A percentile compares a stretch with the other conserved stretches of the same genome.
Conservation (phyloP, 1,140 invertebrate species). For the Bombus turneri region DNA sequence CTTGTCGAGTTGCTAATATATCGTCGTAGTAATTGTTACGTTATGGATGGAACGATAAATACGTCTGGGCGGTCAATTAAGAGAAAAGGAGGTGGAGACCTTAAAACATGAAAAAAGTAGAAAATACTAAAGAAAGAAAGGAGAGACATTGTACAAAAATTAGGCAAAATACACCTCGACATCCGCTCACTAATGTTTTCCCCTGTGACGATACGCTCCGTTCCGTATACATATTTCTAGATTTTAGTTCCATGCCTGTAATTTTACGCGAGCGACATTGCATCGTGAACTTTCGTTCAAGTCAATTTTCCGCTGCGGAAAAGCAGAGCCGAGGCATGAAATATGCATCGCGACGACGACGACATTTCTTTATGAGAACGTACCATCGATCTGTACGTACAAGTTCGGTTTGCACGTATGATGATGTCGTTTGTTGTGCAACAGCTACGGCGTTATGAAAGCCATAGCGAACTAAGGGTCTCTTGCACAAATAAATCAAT, state of each 20-base stretch:
- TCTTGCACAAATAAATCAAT: not conserved
- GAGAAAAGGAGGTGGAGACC: not conserved
- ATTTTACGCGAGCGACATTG: not conserved
- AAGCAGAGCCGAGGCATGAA: not conserved
- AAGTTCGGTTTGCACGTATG: not conserved
- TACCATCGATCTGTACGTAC: not conserved
- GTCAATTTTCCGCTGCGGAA: not conserved
- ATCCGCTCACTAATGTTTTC: not conserved
- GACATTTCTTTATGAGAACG: constrained; percentile 1
- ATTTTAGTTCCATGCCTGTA: not conserved
- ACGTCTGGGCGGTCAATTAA: not conserved
- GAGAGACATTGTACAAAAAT: not conserved
- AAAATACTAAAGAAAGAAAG: not conserved
- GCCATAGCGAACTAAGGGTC: not conserved
- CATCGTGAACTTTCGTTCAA: not conserved
- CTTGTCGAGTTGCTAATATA: no score
- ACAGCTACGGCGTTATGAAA: not conserved
- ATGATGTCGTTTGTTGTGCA: not conserved
- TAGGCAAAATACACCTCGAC: not conserved
- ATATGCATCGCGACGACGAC: not conserved
- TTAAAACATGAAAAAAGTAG: not conserved
- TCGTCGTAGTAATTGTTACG: no score
- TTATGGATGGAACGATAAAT: no score
- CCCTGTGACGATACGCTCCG: not conserved
- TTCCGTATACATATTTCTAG: not conserved